These are phyloP conservation scores for Tupaia tana DNA, from an alignment of 2,113 vertebrate species.

Conservation along the genomic window DNA sequence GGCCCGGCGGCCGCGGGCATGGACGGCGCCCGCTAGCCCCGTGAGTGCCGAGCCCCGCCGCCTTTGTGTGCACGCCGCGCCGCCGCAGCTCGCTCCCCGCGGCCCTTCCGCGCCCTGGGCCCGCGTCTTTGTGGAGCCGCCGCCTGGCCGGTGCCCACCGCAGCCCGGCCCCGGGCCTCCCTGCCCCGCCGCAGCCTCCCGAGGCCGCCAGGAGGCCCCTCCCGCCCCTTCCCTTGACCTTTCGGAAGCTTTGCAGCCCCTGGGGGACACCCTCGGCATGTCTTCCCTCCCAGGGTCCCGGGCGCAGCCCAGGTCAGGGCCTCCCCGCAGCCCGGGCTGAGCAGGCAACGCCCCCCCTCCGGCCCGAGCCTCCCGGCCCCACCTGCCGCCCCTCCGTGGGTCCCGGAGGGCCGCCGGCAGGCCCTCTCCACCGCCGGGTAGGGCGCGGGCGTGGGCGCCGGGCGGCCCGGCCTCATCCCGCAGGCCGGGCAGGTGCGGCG, in stretches of 20 bases:
- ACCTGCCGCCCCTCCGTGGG: not conserved
- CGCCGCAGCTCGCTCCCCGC: slow-evolving; percentile 72
- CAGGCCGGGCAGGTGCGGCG: slow-evolving; percentile 70
- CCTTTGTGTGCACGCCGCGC: slow-evolving; percentile 79
- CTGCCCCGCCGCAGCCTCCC: not conserved
- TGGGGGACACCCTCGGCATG: not conserved
- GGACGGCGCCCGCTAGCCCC: slow-evolving; percentile 73
- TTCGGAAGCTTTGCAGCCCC: not conserved
- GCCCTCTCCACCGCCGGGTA: slow-evolving; percentile 42
- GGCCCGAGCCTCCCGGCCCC: too few relatives aligned
- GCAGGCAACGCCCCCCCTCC: not conserved
- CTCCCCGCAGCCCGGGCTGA: not conserved
- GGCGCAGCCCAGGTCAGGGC: not conserved
- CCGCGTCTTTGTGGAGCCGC: slow-evolving; percentile 71
- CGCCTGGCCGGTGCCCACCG: not conserved
- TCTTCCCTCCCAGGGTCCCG: not conserved
- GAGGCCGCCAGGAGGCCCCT: not conserved
- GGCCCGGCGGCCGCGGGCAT: slow-evolving; percentile 71
- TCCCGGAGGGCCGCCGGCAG: not conserved
- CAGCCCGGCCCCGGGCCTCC: not conserved
- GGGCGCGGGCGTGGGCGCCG: slow-evolving; percentile 22
- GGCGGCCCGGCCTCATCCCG: slow-evolving; percentile 50
- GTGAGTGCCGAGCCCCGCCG: slow-evolving; percentile 78
- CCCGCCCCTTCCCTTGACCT: not conserved
- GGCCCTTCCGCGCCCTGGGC: slow-evolving; percentile 44